These are phyloP conservation scores for Tortrix viridana DNA, from an alignment of 2,888 invertebrate species.

Conservation along the genomic window DNA sequence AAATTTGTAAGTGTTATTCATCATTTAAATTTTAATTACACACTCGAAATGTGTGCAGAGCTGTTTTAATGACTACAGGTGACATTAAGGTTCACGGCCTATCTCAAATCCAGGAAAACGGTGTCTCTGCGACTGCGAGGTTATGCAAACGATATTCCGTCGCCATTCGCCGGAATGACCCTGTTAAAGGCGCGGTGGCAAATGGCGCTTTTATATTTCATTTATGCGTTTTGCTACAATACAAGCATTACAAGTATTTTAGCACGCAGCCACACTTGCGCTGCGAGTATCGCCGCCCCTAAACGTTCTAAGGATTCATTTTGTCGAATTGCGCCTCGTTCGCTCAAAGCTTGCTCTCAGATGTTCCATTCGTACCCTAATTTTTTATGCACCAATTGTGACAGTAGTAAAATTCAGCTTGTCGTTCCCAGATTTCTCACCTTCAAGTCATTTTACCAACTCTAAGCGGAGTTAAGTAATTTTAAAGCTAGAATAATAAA, in stretches of 20 bases:
- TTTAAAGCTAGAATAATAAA: conserved; percentile 9
- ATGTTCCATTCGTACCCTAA: conserved; percentile 2
- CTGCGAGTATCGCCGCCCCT: conserved; percentile 2
- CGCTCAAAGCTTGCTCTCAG: background rate
- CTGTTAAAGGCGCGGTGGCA: conserved; percentile 27
- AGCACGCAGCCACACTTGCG: background rate
- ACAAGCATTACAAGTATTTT: conserved; percentile 19
- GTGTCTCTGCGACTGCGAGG: conserved; percentile 17
- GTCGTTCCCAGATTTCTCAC: background rate
- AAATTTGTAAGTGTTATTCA: too few relatives aligned
- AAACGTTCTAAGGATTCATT: conserved; percentile 16
- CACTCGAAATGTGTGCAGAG: too few relatives aligned
- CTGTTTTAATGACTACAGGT: background rate
- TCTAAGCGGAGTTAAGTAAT: background rate
- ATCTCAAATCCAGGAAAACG: conserved; percentile 18
- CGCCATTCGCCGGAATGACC: conserved; percentile 21
- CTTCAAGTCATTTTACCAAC: background rate
- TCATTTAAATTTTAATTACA: too few relatives aligned
- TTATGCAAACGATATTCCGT: conserved; percentile 25
- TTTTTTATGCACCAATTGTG: background rate
- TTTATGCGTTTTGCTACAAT: conserved; percentile 22
- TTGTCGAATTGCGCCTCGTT: background rate
- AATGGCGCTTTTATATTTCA: conserved; percentile 30
- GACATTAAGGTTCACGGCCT: conserved; percentile 18
- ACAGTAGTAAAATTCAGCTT: background rate